Evolutionary conservation across 2,888 invertebrate species (phyloP), one percentile per base, ranked within the genome.

Genomic region (Meloe dianella): DNA sequence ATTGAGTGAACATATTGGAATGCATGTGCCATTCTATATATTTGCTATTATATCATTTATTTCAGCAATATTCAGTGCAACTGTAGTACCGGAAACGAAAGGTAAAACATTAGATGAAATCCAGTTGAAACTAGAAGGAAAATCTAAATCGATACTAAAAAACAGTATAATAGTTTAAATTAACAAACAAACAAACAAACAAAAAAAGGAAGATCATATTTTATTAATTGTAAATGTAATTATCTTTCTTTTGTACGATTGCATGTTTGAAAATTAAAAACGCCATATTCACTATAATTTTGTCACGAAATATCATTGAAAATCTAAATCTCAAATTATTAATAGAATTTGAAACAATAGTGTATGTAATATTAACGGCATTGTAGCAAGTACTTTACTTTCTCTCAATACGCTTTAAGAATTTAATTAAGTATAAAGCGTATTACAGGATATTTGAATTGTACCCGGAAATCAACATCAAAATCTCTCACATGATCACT

Each of bases 31-130:
- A 8, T 78, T 79, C 61, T 75, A 75, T 54, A 61, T 77, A 14
- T 77, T 79, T 60, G 68, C 75, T 10, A 61, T 17, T 27, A 72
- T 72, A 58, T 70, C 74, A 10, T 71, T 77, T 24, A 60, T 74
- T 17, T 74, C 75, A 1, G 70, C 72, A 7, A n/a, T 75, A 20
- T 78, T 78, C 65, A 70, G 68, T 12, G 47, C 61, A 10, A 65
- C 74, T 20, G 67, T 69, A 14, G 69, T 79, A 56, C 79, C 79
- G 4, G 79, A 79, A 68, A 80, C 80, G 0, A 80, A 80, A 68
- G 79, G 79, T 24, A 79, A 77, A 65, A 77, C 77, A 3, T 65
- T 80, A 57, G 80, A 79, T 41, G 79, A 80, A 63, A 79, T 80
- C 32, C 80, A 80, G 64, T 66, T 75, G 29, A 74, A 78, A 65